phyloP scores from a whole-genome alignment of 2,888 invertebrate species.

The Conops quadrifasciatus region DNA sequence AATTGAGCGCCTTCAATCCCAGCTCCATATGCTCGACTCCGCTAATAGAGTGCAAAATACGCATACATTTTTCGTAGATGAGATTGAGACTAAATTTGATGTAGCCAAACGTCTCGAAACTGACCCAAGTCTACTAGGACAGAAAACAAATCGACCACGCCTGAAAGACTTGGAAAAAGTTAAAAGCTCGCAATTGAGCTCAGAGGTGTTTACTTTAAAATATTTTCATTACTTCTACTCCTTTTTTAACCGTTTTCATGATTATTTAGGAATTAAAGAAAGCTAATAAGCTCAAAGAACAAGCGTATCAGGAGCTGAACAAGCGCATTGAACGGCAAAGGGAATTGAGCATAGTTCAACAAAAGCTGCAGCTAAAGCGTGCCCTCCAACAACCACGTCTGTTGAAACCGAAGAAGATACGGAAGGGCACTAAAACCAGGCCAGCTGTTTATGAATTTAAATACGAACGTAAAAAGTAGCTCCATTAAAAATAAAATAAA shows the following conservation, averaged over 20 bases:
- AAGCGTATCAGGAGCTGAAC: conserved; percentile 76
- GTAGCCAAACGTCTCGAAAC: conserved; percentile 77
- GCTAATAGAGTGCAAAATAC: conserved; percentile 75
- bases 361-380: conserved; percentile 79
- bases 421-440: conserved; percentile 71
- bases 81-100: conserved; percentile 69
- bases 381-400: conserved; percentile 73
- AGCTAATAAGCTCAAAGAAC: conserved; percentile 65
- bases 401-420: conserved; percentile 73
- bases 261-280: conserved; percentile 50
- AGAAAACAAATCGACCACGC: conserved; percentile 76
- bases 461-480: conserved; percentile 81
- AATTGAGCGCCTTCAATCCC: conserved; percentile 72
- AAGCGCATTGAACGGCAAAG: conserved; percentile 81
- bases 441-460: conserved; percentile 84
- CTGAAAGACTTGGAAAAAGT: conserved; percentile 70
- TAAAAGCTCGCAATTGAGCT: conserved; percentile 70
- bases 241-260: too few relatives aligned
- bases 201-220: conserved; percentile 61
- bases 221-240: too few relatives aligned
- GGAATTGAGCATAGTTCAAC: conserved; percentile 77
- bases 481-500: background rate
- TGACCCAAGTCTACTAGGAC: conserved; percentile 74
- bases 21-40: conserved; percentile 83
- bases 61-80: conserved; percentile 83